These are phyloP conservation scores for Haplochromis vanheusdeni DNA, from an alignment of 2,113 vertebrate species.

Conservation along the genomic window DNA sequence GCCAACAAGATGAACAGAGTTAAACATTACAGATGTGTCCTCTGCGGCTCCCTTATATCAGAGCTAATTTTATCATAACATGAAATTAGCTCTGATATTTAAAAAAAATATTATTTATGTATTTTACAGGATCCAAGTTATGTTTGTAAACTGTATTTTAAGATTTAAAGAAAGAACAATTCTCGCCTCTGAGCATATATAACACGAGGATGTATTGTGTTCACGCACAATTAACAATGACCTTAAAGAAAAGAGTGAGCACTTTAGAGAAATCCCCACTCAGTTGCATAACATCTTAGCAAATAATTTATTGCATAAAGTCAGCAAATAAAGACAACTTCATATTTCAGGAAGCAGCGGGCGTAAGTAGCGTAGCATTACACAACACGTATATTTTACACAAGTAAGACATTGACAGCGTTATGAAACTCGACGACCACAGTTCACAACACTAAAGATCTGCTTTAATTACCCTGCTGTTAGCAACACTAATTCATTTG, in stretches of 20 bases:
- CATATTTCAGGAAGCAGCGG: neutral
- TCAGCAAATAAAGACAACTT: neutral
- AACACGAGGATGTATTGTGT: neutral
- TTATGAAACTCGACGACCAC: neutral
- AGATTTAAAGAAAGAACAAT: neutral
- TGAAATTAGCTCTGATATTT: neutral
- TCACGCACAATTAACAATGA: neutral
- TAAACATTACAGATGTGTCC: constrained; percentile 14
- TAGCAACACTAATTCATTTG: neutral
- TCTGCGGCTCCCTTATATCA: neutral
- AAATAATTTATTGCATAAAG: neutral
- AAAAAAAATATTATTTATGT: neutral
- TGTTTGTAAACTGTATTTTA: neutral
- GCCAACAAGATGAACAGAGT: neutral
- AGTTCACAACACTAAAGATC: neutral
- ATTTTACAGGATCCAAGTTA: neutral
- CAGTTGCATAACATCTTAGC: neutral
- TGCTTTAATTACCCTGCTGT: neutral
- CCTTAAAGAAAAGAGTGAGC: neutral
- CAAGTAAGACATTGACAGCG: neutral
- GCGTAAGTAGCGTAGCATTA: neutral
- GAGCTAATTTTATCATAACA: neutral
- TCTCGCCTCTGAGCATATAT: neutral
- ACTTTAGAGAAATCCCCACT: neutral
- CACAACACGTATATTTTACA: neutral